A percentile compares a stretch with the other conserved stretches of the same genome.
phyloP scores from a whole-genome alignment of 2,113 vertebrate species.

The Vimba vimba region DNA sequence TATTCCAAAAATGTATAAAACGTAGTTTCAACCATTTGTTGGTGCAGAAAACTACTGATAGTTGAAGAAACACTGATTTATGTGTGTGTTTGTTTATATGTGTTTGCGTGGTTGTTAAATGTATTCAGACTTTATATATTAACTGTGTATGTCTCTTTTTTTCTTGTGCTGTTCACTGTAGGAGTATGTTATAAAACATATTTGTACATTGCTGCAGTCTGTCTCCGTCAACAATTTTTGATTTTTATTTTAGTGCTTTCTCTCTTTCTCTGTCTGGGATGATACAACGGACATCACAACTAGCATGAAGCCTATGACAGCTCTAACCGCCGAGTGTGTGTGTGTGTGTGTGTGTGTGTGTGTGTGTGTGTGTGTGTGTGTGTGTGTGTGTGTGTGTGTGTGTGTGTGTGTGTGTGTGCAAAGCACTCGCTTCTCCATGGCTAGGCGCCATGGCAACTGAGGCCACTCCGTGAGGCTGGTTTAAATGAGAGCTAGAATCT shows the following conservation, averaged over 20 bases:
- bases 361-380: background rate
- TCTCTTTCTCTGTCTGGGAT: slow-evolving; percentile 31
- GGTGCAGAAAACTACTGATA: background rate
- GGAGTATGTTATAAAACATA: slow-evolving; percentile 3
- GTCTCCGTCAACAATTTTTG: slow-evolving; percentile 25
- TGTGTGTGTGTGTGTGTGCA: background rate
- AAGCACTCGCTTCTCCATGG: slow-evolving; percentile 40
- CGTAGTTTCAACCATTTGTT: background rate
- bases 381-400: background rate
- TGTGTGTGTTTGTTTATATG: background rate
- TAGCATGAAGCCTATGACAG: slow-evolving; percentile 39
- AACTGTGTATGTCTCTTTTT: background rate
- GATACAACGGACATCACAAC: slow-evolving; percentile 25
- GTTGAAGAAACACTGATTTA: background rate
- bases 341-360: background rate
- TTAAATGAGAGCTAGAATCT: slow-evolving; percentile 68
- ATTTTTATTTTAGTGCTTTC: slow-evolving; percentile 37
- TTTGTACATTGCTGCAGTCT: slow-evolving; percentile 6
- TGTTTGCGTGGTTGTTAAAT: background rate
- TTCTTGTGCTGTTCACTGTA: background rate
- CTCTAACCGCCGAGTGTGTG: background rate
- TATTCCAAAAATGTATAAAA: background rate
- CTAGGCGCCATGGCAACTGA: slow-evolving; percentile 13
- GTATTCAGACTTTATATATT: slow-evolving; percentile 4
- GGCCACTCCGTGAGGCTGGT: slow-evolving; percentile 61